Evolutionary conservation across 2,888 invertebrate species (phyloP).

Genomic region (Synanthedon andrenaeformis): DNA sequence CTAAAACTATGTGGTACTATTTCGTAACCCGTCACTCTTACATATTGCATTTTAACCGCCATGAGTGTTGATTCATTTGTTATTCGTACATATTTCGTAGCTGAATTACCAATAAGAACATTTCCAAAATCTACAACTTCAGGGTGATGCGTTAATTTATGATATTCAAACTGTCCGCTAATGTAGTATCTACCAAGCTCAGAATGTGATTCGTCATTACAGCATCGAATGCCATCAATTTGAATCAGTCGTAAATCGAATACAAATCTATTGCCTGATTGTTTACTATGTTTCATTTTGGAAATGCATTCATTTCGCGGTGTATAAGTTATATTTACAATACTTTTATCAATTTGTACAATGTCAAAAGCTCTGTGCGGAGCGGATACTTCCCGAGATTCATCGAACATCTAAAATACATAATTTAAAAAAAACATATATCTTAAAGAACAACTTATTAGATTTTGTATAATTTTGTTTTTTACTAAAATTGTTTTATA

Average conservation of each 20-base stretch:
- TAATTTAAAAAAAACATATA: not conserved
- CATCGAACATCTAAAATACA: constrained; percentile 44
- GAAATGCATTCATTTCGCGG: constrained; percentile 52
- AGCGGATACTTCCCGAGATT: constrained; percentile 52
- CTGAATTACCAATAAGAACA: constrained; percentile 38
- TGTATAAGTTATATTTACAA: constrained; percentile 38
- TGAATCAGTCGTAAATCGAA: constrained; percentile 50
- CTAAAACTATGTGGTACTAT: constrained; percentile 42
- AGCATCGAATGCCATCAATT: constrained; percentile 43
- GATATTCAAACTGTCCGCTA: constrained; percentile 66
- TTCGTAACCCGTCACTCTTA: constrained; percentile 40
- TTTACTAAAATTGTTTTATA: too few relatives aligned
- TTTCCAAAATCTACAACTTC: constrained; percentile 52
- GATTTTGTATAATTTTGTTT: too few relatives aligned
- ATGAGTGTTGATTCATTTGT: constrained; percentile 50
- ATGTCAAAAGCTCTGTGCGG: constrained; percentile 51
- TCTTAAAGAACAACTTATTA: too few relatives aligned
- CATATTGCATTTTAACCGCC: constrained; percentile 45
- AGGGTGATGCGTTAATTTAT: constrained; percentile 56
- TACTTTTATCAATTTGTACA: constrained; percentile 21
- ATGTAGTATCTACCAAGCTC: constrained; percentile 67
- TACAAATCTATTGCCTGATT: constrained; percentile 42
- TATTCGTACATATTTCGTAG: constrained; percentile 43
- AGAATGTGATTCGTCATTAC: constrained; percentile 42
- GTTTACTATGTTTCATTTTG: constrained; percentile 30